Evolutionary conservation across 1,140 invertebrate species (phyloP), one percentile per base, ranked within the genome.

Genomic region (Ladona fulva): DNA sequence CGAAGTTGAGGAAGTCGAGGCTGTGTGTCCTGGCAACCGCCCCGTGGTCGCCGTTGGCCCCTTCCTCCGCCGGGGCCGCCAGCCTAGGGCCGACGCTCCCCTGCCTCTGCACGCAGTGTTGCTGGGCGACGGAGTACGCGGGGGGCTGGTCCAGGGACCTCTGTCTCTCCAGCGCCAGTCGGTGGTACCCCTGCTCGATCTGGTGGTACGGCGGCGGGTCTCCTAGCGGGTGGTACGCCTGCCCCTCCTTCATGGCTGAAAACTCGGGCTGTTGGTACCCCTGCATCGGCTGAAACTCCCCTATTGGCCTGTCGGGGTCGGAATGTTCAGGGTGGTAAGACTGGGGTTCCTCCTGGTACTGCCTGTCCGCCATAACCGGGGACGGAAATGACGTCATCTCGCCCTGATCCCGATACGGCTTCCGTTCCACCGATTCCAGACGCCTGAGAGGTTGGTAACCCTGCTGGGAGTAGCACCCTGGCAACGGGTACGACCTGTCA

Each of bases 1-100:
- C 93, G 83, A 95, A 96, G 85, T 95, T 95, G 29, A 95, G 88
- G 52, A 66, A 66, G n/a, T 66, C 52, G 5, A 66, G 12, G 14
- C 52, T 66, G 52, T 66, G 52, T 22, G 52, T 66, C 3, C 52
- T 3, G 1, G 52, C 52, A 16, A 66, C 52, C 5, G 52, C 52
- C 12, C 52, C 52, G 12, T 66, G 52, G 5, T 66, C 52, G 19
- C 10, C 44, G 10, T 11, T 19, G 10, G 10, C 44, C 19, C 19
- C 44, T 22, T 66, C 52, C 14, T 22, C n/a, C 52, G 14, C 5
- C 1, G n/a, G 1, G 19, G 44, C 19, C 10, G 44, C 44, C 44
- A 52, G 44, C 44, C 44, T 52, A 10, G 44, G 44, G 10, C 44
- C 44, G 44, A 52, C 44, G 19, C 44, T 52, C 44, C 44, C 44